Percentiles rank a stretch among this genome's conserved stretches.
phyloP scores from a whole-genome alignment of 2,888 invertebrate genomes.

The Sipha maydis region DNA sequence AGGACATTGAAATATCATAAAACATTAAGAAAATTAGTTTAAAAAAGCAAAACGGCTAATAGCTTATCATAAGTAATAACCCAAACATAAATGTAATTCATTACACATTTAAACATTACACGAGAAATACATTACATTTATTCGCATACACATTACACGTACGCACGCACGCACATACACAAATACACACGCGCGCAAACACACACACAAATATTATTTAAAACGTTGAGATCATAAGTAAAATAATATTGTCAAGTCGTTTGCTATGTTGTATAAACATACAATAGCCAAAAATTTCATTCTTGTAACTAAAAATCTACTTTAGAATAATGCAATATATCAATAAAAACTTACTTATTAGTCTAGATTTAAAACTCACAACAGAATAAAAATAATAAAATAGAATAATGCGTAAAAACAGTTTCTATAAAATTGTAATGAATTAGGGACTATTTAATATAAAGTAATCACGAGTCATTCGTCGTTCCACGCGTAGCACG shows the following conservation, averaged over 20 bases:
- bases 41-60: neutral
- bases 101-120: too few species aligned
- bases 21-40: too few species aligned
- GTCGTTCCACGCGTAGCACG: neutral
- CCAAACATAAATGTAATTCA: too few species aligned
- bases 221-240: neutral
- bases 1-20: neutral
- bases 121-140: too few species aligned
- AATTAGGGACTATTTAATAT: constrained; percentile 1
- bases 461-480: constrained; percentile 8
- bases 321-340: constrained; percentile 18
- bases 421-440: neutral
- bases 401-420: neutral
- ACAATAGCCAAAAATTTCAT: neutral
- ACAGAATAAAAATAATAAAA: too few species aligned
- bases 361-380: too few species aligned
- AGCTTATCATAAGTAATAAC: too few species aligned
- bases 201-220: neutral
- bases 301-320: constrained; percentile 3
- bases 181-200: neutral
- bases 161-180: neutral
- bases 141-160: too few species aligned
- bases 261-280: neutral
- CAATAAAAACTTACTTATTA: too few species aligned
- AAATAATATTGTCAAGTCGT: neutral